A percentile compares a stretch with the other conserved stretches of the same genome.
phyloP scores from a whole-genome alignment of 2,888 invertebrate species.

The Syrista parreyssii region DNA sequence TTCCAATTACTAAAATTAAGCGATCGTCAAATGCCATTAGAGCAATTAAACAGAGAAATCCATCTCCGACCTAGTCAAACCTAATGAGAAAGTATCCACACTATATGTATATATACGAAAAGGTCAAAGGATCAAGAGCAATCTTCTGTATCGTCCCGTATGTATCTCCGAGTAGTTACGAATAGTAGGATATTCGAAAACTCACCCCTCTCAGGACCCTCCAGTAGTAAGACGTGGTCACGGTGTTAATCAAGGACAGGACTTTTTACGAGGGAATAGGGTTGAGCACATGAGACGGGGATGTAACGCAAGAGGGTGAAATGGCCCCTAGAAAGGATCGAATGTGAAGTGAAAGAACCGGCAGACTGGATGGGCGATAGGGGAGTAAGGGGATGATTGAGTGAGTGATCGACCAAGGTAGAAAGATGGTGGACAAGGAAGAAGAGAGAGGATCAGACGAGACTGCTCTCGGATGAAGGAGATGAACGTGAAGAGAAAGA shows the following conservation, averaged over 20 bases:
- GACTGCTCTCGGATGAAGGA: not conserved
- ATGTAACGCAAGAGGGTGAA: not conserved
- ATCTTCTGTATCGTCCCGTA: not conserved
- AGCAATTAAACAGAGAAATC: not conserved
- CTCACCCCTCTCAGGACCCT: conserved; percentile 9
- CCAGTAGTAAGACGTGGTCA: conserved; percentile 30
- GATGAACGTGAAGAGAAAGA: not conserved
- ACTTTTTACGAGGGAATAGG: conserved; percentile 44
- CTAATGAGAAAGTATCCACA: not conserved
- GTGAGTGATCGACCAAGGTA: conserved; percentile 43
- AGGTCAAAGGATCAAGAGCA: not conserved
- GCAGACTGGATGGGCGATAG: conserved; percentile 17
- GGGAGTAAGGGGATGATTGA: conserved; percentile 45
- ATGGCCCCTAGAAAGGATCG: not conserved
- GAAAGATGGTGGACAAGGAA: conserved; percentile 17
- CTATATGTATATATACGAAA: not conserved
- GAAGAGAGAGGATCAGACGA: conserved; percentile 17
- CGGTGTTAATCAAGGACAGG: conserved; percentile 46
- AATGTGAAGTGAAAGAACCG: conserved; percentile 1
- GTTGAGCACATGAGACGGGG: not conserved
- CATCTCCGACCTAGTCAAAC: not conserved
- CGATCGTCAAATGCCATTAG: not conserved
- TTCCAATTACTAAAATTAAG: not conserved
- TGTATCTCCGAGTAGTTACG: not conserved
- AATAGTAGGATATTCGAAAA: not conserved